phyloP scores from a whole-genome alignment of 2,797 vertebrate genomes.

The Nasua narica region DNA sequence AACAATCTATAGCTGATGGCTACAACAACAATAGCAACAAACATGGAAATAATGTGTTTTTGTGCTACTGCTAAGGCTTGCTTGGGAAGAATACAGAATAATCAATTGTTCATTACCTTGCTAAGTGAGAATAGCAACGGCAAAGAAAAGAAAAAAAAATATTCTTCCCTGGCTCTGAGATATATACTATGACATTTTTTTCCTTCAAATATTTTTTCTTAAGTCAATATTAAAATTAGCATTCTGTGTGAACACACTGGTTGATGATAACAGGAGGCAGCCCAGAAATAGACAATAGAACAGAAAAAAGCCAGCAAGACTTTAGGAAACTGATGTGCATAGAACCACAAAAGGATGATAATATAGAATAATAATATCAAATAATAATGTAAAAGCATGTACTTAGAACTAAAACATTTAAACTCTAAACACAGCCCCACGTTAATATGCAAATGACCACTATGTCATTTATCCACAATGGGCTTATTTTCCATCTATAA shows the following conservation, averaged over 20 bases:
- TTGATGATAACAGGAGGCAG: not conserved
- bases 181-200: not conserved
- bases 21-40: not conserved
- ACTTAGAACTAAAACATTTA: not conserved
- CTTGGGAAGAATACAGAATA: not conserved
- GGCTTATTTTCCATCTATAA: not conserved
- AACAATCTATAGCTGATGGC: not conserved
- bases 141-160: not conserved
- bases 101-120: not conserved
- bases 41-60: not conserved
- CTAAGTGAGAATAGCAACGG: not conserved
- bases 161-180: not conserved
- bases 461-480: not conserved
- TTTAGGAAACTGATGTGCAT: not conserved
- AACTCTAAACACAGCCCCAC: not conserved
- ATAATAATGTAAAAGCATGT: not conserved
- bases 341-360: not conserved
- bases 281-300: not conserved
- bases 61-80: not conserved
- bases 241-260: not conserved
- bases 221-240: slow-evolving; percentile 21
- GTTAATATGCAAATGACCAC: not conserved
- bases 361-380: not conserved
- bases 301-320: slow-evolving; percentile 8
- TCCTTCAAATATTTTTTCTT: slow-evolving; percentile 25